These are phyloP conservation scores for Beris chalybata DNA, from an alignment of 2,888 invertebrate genomes.

Conservation along the genomic window DNA sequence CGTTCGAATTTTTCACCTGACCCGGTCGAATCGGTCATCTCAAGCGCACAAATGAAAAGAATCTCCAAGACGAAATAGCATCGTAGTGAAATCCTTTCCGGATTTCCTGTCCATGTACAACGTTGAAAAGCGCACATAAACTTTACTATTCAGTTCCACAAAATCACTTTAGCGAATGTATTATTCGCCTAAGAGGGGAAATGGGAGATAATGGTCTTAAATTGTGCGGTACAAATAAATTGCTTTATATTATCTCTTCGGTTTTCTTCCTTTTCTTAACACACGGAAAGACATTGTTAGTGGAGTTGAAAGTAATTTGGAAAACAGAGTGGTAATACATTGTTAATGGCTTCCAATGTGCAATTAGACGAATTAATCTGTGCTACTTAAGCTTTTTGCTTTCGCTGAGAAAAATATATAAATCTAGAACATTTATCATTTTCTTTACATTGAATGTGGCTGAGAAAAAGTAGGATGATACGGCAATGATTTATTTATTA, in stretches of 20 bases:
- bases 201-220: constrained; percentile 40
- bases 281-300: constrained; percentile 18
- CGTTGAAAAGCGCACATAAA: constrained; percentile 29
- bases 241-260: constrained; percentile 36
- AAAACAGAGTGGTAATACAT: constrained; percentile 18
- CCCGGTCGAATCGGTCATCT: no score
- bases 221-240: constrained; percentile 42
- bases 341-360: constrained; percentile 30
- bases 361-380: constrained; percentile 29
- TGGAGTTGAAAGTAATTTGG: constrained; percentile 24
- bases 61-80: background rate
- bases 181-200: constrained; percentile 33
- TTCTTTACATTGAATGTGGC: constrained; percentile 17
- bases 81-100: constrained; percentile 29
- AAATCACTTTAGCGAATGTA: constrained; percentile 33
- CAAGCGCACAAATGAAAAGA: no score
- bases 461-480: background rate
- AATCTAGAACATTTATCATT: constrained; percentile 11
- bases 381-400: constrained; percentile 11
- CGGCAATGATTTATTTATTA: no score
- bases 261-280: constrained; percentile 10
- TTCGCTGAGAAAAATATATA: background rate
- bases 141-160: constrained; percentile 28
- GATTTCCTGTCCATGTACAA: constrained; percentile 30
- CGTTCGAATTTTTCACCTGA: no score